A percentile compares a stretch with the other conserved stretches of the same genome.
phyloP scores from a whole-genome alignment of 2,888 invertebrate genomes.

The Rapana venosa region DNA sequence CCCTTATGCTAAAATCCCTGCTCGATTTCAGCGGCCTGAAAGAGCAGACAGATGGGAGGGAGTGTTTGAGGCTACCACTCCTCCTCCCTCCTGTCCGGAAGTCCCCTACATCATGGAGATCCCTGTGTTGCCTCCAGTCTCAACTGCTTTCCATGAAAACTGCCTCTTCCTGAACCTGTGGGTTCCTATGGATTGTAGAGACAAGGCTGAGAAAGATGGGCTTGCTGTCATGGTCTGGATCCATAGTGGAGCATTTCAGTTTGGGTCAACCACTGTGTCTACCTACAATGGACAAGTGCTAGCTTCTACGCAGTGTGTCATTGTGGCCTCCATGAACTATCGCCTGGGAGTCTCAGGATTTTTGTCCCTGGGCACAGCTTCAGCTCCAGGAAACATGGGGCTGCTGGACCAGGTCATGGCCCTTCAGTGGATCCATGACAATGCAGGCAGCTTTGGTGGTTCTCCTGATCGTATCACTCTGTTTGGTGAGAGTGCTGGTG shows the following conservation, averaged over 20 bases:
- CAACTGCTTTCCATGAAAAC: slow-evolving; percentile 83
- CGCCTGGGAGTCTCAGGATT: slow-evolving; percentile 94
- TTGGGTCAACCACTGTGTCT: slow-evolving; percentile 89
- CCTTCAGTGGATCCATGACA: slow-evolving; percentile 94
- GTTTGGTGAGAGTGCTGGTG: slow-evolving; percentile 69
- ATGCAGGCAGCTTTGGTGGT: slow-evolving; percentile 82
- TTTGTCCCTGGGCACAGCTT: slow-evolving; percentile 84
- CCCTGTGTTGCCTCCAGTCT: not conserved
- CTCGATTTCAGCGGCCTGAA: slow-evolving; percentile 13
- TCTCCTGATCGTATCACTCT: slow-evolving; percentile 62
- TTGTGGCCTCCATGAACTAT: slow-evolving; percentile 96
- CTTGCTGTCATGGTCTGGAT: slow-evolving; percentile 92
- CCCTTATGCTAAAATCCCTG: slow-evolving; percentile 30
- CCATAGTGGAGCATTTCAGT: slow-evolving; percentile 95
- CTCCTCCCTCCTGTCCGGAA: slow-evolving; percentile 15
- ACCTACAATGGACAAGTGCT: slow-evolving; percentile 82
- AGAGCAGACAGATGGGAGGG: slow-evolving; percentile 2
- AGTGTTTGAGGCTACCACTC: not conserved
- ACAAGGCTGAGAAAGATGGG: not conserved
- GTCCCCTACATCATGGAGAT: not conserved
- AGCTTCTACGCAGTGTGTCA: slow-evolving; percentile 92
- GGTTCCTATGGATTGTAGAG: slow-evolving; percentile 83
- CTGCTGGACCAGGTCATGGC: slow-evolving; percentile 96
- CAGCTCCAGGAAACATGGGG: slow-evolving; percentile 92
- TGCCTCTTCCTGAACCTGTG: slow-evolving; percentile 96